Conservation (phyloP, 2,797 vertebrate species). For the Hyperoplus immaculatus region DNA sequence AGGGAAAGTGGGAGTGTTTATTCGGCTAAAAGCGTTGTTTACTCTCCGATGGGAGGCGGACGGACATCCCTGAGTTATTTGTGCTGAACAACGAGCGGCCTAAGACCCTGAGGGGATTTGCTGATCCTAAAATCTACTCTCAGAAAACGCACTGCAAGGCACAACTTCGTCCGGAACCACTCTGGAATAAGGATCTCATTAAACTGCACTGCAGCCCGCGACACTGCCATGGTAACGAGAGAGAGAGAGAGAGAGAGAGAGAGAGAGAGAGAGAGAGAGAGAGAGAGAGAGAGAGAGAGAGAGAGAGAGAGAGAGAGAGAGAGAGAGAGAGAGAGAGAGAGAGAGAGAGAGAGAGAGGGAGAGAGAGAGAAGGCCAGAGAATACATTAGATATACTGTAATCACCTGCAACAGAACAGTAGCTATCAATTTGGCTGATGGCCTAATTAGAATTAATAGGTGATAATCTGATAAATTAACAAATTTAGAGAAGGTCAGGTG, state of each 20-base stretch:
- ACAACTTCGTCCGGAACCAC: slow-evolving; percentile 40
- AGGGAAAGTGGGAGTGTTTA: slow-evolving; percentile 38
- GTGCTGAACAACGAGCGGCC: slow-evolving; percentile 68
- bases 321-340: background rate
- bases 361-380: background rate
- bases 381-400: slow-evolving; percentile 9
- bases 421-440: slow-evolving; percentile 28
- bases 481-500: slow-evolving; percentile 13
- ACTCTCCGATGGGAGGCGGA: slow-evolving; percentile 49
- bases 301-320: slow-evolving; percentile 12
- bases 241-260: slow-evolving; percentile 16
- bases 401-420: slow-evolving; percentile 2
- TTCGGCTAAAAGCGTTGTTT: slow-evolving; percentile 67
- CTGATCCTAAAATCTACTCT: slow-evolving; percentile 63
- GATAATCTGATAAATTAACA: slow-evolving; percentile 15
- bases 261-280: background rate
- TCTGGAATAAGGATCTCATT: slow-evolving; percentile 64
- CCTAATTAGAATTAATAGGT: slow-evolving; percentile 28
- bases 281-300: background rate
- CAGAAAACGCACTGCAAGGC: slow-evolving; percentile 69
- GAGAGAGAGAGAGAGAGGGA: background rate
- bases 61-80: slow-evolving; percentile 65
- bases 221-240: slow-evolving; percentile 50
- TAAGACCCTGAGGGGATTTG: slow-evolving; percentile 50
- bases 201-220: slow-evolving; percentile 53